These are phyloP conservation scores for Pseudochaenichthys georgianus DNA, from an alignment of 2,797 vertebrate species.

Conservation along the genomic window DNA sequence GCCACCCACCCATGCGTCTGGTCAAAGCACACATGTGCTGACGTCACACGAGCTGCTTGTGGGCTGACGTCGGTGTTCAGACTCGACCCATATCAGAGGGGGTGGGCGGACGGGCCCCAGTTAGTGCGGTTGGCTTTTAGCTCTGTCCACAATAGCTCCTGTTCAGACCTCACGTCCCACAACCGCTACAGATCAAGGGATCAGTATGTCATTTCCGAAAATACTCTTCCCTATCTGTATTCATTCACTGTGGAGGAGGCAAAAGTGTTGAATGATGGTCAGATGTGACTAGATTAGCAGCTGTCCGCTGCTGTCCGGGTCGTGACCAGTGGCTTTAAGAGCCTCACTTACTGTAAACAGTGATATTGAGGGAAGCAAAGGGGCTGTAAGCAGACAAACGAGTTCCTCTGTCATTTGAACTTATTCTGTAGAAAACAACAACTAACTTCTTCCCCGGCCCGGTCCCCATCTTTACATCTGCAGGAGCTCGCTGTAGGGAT, in stretches of 20 bases:
- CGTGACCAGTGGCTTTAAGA: slow-evolving; percentile 34
- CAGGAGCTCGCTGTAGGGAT: slow-evolving; percentile 41
- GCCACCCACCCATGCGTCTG: slow-evolving; percentile 45
- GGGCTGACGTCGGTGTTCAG: slow-evolving; percentile 71
- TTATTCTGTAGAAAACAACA: slow-evolving; percentile 29
- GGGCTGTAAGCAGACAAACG: slow-evolving; percentile 14
- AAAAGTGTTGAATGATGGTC: slow-evolving; percentile 50
- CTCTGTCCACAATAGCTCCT: slow-evolving; percentile 68
- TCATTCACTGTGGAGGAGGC: slow-evolving; percentile 45
- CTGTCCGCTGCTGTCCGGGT: slow-evolving; percentile 33
- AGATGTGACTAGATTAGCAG: slow-evolving; percentile 67
- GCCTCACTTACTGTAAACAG: slow-evolving; percentile 14
- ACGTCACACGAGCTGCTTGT: slow-evolving; percentile 71
- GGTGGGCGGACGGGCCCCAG: slow-evolving; percentile 44
- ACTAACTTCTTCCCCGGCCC: slow-evolving; percentile 8
- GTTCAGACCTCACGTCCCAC: slow-evolving; percentile 72
- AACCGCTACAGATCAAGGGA: slow-evolving; percentile 66
- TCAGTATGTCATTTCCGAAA: slow-evolving; percentile 70
- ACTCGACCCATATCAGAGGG: slow-evolving; percentile 62
- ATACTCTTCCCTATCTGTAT: slow-evolving; percentile 47
- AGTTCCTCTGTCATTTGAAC: slow-evolving; percentile 36
- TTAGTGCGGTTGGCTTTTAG: slow-evolving; percentile 59
- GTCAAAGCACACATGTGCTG: slow-evolving; percentile 66
- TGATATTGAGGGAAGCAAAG: not conserved
- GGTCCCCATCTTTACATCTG: slow-evolving; percentile 32